Conservation (phyloP, 1,140 invertebrate species). For the Zaprionus nigranus region DNA sequence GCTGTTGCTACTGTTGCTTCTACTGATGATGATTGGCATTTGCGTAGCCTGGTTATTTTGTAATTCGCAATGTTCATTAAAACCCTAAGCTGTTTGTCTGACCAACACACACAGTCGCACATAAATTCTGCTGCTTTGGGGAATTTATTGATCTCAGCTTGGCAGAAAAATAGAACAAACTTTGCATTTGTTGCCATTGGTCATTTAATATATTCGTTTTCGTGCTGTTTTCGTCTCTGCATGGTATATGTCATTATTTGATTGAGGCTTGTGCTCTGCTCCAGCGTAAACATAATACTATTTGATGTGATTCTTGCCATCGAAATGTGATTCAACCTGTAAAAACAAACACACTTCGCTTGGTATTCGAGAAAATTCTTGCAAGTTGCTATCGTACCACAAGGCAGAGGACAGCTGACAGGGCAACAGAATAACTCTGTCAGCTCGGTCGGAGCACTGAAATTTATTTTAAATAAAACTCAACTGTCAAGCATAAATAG, state of each 20-base stretch:
- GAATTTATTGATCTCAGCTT: slow-evolving; percentile 48
- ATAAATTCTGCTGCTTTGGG: slow-evolving; percentile 13
- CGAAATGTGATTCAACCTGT: slow-evolving; percentile 52
- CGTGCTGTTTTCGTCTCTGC: slow-evolving; percentile 2
- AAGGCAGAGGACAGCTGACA: neutral
- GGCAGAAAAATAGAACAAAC: slow-evolving; percentile 64
- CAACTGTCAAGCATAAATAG: neutral
- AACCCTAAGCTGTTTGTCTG: slow-evolving; percentile 79
- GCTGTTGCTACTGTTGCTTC: neutral
- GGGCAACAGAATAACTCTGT: neutral
- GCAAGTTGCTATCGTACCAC: too few relatives aligned
- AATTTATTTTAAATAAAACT: neutral
- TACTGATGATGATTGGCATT: slow-evolving; percentile 14
- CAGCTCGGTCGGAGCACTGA: neutral
- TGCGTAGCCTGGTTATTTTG: slow-evolving; percentile 8
- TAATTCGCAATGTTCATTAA: slow-evolving; percentile 71
- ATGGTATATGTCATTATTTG: slow-evolving; percentile 45
- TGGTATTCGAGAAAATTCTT: neutral
- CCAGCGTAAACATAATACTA: slow-evolving; percentile 58
- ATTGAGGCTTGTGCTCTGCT: slow-evolving; percentile 44
- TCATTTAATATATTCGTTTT: slow-evolving; percentile 5
- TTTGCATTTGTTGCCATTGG: slow-evolving; percentile 62
- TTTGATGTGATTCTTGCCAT: slow-evolving; percentile 73
- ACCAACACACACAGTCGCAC: slow-evolving; percentile 37
- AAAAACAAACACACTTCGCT: slow-evolving; percentile 46